Conservation (phyloP, 2,113 vertebrate genomes). For the Vimba vimba region DNA sequence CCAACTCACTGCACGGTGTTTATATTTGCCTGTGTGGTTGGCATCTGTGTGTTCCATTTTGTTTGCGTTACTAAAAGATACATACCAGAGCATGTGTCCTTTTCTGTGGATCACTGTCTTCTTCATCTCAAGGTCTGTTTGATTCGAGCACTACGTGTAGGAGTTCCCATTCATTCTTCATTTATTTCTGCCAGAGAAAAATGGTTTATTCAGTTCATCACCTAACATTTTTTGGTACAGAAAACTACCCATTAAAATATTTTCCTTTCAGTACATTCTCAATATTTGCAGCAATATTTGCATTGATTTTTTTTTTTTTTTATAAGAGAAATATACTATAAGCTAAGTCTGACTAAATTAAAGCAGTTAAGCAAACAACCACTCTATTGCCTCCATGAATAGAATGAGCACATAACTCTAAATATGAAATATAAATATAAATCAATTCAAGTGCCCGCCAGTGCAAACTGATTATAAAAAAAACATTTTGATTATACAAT, state of each 20-base stretch:
- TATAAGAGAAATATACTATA: neutral
- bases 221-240: conserved; percentile 32
- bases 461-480: neutral
- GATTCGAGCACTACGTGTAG: conserved; percentile 48
- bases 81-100: conserved; percentile 24
- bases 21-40: conserved; percentile 32
- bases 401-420: neutral
- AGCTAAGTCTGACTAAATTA: neutral
- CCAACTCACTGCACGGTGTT: conserved; percentile 34
- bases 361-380: neutral
- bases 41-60: conserved; percentile 24
- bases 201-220: conserved; percentile 40
- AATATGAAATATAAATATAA: neutral
- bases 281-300: neutral
- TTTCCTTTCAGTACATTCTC: conserved; percentile 3
- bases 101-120: conserved; percentile 1
- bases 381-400: neutral
- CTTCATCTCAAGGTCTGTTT: conserved; percentile 39
- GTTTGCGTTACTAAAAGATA: conserved; percentile 8
- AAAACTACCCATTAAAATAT: conserved; percentile 24
- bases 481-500: neutral
- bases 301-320: neutral
- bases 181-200: conserved; percentile 35
- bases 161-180: conserved; percentile 40
- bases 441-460: neutral